Evolutionary conservation across 1,140 invertebrate genomes (phyloP).

Genomic region (Eriocheir sinensis): DNA sequence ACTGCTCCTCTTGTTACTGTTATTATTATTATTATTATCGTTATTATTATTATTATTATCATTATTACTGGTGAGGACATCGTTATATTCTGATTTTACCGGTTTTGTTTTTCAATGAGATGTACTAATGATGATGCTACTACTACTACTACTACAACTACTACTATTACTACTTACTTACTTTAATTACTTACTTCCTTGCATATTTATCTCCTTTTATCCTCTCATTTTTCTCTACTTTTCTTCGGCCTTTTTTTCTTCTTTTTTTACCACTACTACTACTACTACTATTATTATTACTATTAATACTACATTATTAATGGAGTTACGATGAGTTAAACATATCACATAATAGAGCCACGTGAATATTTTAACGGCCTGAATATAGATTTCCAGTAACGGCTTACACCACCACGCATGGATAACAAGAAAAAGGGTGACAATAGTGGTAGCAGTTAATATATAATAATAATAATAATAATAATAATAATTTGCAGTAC

Average conservation of each 20-base stretch:
- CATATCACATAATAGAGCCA: background rate
- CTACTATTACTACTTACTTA: background rate
- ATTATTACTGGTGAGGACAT: background rate
- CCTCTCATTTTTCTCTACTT: too few relatives aligned
- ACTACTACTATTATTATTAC: background rate
- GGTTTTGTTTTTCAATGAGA: too few relatives aligned
- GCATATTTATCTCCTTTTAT: too few relatives aligned
- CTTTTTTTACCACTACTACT: background rate
- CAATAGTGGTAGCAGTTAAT: too few relatives aligned
- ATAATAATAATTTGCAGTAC: too few relatives aligned
- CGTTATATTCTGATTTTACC: background rate
- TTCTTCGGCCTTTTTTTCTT: too few relatives aligned
- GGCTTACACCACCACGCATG: too few relatives aligned
- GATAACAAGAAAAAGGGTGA: too few relatives aligned
- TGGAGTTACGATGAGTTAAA: background rate
- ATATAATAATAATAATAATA: too few relatives aligned
- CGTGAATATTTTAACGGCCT: background rate
- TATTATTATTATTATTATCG: too few relatives aligned
- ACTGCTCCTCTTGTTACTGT: too few relatives aligned
- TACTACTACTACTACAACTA: background rate
- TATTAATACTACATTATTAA: background rate
- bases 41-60: background rate
- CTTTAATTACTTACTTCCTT: too few relatives aligned
- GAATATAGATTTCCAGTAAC: background rate
- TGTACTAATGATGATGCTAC: background rate